These are phyloP conservation scores for Diploscapter pachys DNA, from an alignment of 1,140 invertebrate genomes.

Conservation along the genomic window DNA sequence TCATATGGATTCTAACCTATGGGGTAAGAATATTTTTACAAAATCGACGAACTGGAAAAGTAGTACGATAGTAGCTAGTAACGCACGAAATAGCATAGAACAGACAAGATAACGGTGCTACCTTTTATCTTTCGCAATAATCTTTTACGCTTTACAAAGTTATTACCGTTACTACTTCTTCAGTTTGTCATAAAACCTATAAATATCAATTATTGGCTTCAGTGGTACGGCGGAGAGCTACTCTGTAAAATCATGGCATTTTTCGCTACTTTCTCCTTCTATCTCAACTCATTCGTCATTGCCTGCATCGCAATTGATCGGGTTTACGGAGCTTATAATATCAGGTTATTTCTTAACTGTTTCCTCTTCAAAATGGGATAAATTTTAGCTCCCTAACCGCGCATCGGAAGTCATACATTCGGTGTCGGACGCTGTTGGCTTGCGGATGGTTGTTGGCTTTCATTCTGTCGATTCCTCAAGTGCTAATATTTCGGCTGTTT, in stretches of 20 bases:
- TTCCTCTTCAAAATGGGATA: background rate
- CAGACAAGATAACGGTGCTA: too few species aligned
- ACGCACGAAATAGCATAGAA: too few species aligned
- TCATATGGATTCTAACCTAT: slow-evolving; percentile 55
- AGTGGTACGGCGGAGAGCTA: slow-evolving; percentile 56
- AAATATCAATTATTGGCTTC: slow-evolving; percentile 29
- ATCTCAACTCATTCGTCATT: slow-evolving; percentile 55
- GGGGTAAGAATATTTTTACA: slow-evolving; percentile 32
- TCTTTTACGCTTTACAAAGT: too few species aligned
- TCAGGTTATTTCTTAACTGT: slow-evolving; percentile 43
- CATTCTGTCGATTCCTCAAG: slow-evolving; percentile 47
- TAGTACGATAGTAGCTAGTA: background rate
- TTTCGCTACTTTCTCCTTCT: slow-evolving; percentile 57
- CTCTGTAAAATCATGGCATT: slow-evolving; percentile 53
- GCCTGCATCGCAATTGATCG: slow-evolving; percentile 56
- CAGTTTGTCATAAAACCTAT: background rate
- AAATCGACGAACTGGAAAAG: background rate
- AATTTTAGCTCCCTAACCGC: slow-evolving; percentile 46
- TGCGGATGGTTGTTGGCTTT: slow-evolving; percentile 48
- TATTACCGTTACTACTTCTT: too few species aligned
- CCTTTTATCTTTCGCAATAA: too few species aligned
- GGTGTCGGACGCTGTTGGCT: slow-evolving; percentile 43
- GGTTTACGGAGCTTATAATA: slow-evolving; percentile 51
- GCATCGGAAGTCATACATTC: slow-evolving; percentile 39
- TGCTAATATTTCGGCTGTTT: slow-evolving; percentile 50